These are phyloP conservation scores for Hucho hucho DNA, from an alignment of 2,113 vertebrate genomes.

Conservation along the genomic window DNA sequence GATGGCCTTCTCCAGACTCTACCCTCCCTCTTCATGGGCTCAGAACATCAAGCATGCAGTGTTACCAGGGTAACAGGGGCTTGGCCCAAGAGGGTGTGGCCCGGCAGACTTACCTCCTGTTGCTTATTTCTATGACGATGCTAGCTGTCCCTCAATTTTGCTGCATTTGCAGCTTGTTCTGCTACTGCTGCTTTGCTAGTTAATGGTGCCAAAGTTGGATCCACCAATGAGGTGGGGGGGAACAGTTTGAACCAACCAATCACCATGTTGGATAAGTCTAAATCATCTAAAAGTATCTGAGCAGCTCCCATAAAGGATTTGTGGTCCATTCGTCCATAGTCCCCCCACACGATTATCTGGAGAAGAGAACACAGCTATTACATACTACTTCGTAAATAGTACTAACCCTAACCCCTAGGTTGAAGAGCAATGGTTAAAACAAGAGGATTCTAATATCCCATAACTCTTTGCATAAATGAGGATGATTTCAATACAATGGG, in stretches of 20 bases:
- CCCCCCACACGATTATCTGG: constrained; percentile 99
- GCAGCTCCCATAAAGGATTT: constrained; percentile 98
- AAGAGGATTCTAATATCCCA: too few relatives aligned
- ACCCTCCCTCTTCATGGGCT: constrained; percentile 79
- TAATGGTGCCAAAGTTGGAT: constrained; percentile 94
- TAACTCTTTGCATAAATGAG: too few relatives aligned
- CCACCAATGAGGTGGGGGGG: constrained; percentile 93
- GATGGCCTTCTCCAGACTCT: neutral
- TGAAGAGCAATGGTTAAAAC: too few relatives aligned
- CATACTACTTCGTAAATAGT: neutral
- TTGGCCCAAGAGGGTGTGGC: constrained; percentile 55
- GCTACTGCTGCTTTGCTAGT: constrained; percentile 91
- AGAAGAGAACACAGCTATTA: constrained; percentile 23
- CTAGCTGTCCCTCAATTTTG: constrained; percentile 74
- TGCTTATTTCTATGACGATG: constrained; percentile 80
- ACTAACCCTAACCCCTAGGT: too few relatives aligned
- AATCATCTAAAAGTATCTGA: constrained; percentile 96
- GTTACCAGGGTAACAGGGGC: constrained; percentile 72
- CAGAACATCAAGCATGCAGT: constrained; percentile 91
- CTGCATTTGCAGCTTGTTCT: constrained; percentile 84
- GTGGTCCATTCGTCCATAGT: constrained; percentile 98
- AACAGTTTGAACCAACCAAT: constrained; percentile 99
- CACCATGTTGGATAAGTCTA: constrained; percentile 97
- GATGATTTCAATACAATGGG: too few relatives aligned
- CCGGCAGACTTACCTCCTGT: constrained; percentile 66